phyloP scores from a whole-genome alignment of 1,140 invertebrate genomes.

The Drosophila nigrodunni region DNA sequence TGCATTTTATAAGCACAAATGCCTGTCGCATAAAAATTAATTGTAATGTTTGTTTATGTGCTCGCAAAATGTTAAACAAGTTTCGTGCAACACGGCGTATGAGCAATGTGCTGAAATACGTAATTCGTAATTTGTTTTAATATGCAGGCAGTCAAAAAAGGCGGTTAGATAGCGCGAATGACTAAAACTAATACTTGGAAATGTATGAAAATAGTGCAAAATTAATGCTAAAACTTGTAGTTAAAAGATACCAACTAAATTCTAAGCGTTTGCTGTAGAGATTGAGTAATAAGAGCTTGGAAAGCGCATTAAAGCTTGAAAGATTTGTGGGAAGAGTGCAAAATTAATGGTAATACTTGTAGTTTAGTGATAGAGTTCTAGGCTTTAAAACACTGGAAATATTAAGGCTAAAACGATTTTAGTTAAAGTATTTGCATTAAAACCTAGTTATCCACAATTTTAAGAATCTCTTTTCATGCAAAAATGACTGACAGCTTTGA shows the following conservation, averaged over 20 bases:
- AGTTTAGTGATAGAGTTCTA: no score
- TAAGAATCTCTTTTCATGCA: background rate
- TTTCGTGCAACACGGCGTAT: constrained; percentile 50
- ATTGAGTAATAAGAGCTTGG: background rate
- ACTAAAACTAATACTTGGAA: background rate
- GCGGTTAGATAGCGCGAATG: background rate
- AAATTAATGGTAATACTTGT: no score
- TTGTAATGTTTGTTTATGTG: constrained; percentile 82
- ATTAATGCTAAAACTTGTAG: background rate
- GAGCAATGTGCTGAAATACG: constrained; percentile 29
- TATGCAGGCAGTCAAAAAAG: constrained; percentile 14
- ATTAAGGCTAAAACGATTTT: no score
- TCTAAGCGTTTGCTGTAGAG: background rate
- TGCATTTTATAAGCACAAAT: constrained; percentile 78
- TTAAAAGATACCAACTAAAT: constrained; percentile 6
- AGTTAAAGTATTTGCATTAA: background rate
- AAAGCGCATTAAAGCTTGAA: no score
- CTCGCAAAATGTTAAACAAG: constrained; percentile 63
- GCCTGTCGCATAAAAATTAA: constrained; percentile 81
- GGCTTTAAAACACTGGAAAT: no score
- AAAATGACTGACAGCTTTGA: constrained; percentile 6
- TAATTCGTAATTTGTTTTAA: constrained; percentile 22
- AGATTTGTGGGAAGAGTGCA: no score
- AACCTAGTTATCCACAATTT: background rate
- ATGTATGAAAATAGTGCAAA: background rate